Percentiles rank a stretch among this genome's conserved stretches.
phyloP scores from a whole-genome alignment of 2,888 invertebrate genomes.

The Allophyes oxyacanthae region DNA sequence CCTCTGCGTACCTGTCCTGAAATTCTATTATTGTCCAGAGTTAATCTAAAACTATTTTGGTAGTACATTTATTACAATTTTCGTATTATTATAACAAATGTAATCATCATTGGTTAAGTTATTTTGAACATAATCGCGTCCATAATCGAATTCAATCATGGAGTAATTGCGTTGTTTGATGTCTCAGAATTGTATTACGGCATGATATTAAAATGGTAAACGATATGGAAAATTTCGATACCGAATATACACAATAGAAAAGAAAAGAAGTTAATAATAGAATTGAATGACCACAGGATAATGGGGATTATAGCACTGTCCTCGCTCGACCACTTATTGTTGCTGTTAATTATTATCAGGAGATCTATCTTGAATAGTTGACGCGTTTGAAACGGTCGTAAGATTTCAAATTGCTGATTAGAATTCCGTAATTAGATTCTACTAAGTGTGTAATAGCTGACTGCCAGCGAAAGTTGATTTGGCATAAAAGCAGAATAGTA shows the following conservation, averaged over 20 bases:
- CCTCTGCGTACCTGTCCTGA: constrained; percentile 10
- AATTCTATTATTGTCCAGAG: constrained; percentile 10
- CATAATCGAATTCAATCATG: constrained; percentile 52
- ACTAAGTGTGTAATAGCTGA: constrained; percentile 18
- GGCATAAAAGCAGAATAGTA: constrained; percentile 61
- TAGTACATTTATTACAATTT: constrained; percentile 36
- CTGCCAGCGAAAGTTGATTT: constrained; percentile 41
- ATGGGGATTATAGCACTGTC: too few relatives aligned
- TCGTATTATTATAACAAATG: constrained; percentile 44
- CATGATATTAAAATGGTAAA: constrained; percentile 46
- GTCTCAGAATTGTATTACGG: constrained; percentile 44
- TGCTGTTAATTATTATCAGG: too few relatives aligned
- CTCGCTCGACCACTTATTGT: too few relatives aligned
- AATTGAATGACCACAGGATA: not conserved
- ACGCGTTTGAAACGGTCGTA: not conserved
- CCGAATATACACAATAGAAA: constrained; percentile 5
- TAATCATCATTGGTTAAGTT: constrained; percentile 42
- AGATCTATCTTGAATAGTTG: too few relatives aligned
- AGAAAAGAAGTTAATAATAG: constrained; percentile 9
- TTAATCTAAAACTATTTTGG: constrained; percentile 23
- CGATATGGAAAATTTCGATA: constrained; percentile 31
- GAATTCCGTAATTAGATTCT: constrained; percentile 1
- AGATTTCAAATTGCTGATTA: not conserved
- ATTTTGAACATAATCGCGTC: constrained; percentile 51
- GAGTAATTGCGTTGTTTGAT: constrained; percentile 52